A percentile compares a stretch with the other conserved stretches of the same genome.
Conservation (phyloP, 2,797 vertebrate species). For the Sorex maritimensis region DNA sequence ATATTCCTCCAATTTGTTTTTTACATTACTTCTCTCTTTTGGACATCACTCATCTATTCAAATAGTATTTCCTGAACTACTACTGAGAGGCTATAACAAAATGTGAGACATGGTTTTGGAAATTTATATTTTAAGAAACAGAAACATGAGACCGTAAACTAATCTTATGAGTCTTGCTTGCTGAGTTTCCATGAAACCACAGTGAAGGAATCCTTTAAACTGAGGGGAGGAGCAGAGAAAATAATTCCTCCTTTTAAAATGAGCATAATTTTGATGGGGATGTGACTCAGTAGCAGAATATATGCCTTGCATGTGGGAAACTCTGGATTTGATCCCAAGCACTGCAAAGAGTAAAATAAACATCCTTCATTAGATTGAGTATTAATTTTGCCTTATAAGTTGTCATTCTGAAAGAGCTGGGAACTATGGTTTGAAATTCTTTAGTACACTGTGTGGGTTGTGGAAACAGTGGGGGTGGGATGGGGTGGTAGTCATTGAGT, state of each 20-base stretch:
- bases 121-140: constrained; percentile 54
- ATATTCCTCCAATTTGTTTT: constrained; percentile 41
- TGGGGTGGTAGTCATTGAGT: not conserved
- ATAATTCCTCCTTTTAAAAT: not conserved
- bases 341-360: too few species aligned
- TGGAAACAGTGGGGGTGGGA: not conserved
- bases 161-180: not conserved
- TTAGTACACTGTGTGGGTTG: not conserved
- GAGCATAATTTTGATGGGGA: too few species aligned
- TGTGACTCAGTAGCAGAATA: too few species aligned
- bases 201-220: constrained; percentile 42
- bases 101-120: constrained; percentile 1
- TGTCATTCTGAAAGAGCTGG: not conserved
- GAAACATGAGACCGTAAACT: constrained; percentile 44
- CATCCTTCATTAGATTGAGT: too few species aligned
- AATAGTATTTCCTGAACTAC: constrained; percentile 47
- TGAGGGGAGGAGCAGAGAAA: not conserved
- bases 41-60: constrained; percentile 68
- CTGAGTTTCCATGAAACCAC: not conserved
- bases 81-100: constrained; percentile 12
- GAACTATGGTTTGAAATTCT: not conserved
- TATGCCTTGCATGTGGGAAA: too few species aligned
- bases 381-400: not conserved
- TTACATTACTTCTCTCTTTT: constrained; percentile 55
- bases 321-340: too few species aligned